Evolutionary conservation across 2,888 invertebrate species (phyloP), one percentile per base, ranked within the genome.

Genomic region (Parelbella ahira): DNA sequence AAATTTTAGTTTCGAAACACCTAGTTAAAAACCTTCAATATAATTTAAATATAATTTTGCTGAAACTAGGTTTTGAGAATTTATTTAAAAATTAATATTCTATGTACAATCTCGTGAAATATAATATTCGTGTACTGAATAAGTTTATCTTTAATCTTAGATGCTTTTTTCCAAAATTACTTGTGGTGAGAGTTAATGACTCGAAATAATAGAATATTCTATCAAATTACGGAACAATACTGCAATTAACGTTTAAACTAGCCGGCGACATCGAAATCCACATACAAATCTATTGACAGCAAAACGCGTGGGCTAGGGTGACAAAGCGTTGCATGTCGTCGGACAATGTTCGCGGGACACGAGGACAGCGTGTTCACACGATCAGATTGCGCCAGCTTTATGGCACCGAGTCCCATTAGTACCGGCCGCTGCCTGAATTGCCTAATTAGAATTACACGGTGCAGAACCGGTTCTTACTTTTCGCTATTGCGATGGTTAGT

Each of bases 361-460:
- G 65, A 68, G 69, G 74, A 58, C 59, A 54, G 54, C 69, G 78
- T 81, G 83, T 83, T 81, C 84, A 83, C 84, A 83, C 78, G 76
- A 84, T 84, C 86, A 72, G 86, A 86, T 86, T 81, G 75, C 60
- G 63, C 58, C 60, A 75, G 70, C 62, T 82, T 80, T 82, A 82
- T 78, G 71, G 81, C 72, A 68, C 65, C 68, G 67, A 67, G 66
- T 58, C 64, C 78, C 83, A 84, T 84, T 86, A 84, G 80, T 68
- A 66, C 61, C 61, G 63, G 59, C 69, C 62, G 63, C 61, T 68
- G 70, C 70, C 69, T 69, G 75, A 71, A 80, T 81, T 81, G 81
- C 81, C 86, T 86, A 84, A 86, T 86, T 86, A 86, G 82, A 83
- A 80, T 75, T 78, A 80, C 79, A 74, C 62, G 72, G 61, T 49